Evolutionary conservation across 2,113 vertebrate genomes (phyloP).

Genomic region (Scolopax mira): DNA sequence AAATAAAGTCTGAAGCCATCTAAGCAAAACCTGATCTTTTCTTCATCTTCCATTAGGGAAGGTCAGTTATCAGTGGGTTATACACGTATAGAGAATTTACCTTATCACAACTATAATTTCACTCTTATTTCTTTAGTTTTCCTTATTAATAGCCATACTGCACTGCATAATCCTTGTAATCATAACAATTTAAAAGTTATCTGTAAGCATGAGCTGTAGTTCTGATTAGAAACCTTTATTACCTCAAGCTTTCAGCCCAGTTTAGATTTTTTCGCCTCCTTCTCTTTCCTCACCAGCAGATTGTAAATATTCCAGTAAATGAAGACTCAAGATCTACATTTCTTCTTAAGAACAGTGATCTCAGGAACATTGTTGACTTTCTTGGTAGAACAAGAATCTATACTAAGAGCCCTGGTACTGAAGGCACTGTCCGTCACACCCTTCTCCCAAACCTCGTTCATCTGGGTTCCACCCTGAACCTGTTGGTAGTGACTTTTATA

Average conservation of each 20-base stretch:
- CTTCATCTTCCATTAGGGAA: background rate
- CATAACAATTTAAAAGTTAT: background rate
- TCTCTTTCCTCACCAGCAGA: background rate
- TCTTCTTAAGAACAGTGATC: background rate
- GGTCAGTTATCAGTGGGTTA: background rate
- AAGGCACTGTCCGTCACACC: background rate
- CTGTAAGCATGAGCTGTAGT: background rate
- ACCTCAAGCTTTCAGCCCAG: background rate
- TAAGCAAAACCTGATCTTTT: background rate
- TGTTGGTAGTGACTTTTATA: background rate
- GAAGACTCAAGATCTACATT: background rate
- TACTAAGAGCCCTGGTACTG: background rate
- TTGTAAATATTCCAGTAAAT: background rate
- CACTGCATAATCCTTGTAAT: background rate
- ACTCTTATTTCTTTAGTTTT: background rate
- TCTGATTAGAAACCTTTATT: background rate
- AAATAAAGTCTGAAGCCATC: background rate
- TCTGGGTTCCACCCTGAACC: background rate
- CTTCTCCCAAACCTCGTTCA: background rate
- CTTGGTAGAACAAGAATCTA: background rate
- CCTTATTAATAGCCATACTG: background rate
- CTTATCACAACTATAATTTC: background rate
- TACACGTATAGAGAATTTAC: background rate
- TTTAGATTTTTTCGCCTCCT: background rate
- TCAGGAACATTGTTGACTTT: background rate